Conservation (phyloP, 1,140 invertebrate species). For the Hycleus phaleratus region DNA sequence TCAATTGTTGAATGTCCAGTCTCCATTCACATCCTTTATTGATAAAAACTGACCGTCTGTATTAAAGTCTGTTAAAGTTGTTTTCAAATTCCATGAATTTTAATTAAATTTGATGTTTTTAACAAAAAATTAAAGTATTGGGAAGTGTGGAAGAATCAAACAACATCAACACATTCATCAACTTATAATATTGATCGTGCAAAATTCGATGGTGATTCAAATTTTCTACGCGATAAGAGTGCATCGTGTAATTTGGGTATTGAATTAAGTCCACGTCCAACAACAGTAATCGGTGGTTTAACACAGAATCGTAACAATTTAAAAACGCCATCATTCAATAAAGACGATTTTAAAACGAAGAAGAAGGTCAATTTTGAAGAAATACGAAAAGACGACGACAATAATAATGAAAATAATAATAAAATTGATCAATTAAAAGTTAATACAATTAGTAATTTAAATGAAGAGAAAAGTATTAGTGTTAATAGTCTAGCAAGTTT, state of each 20-base stretch:
- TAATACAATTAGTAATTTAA: conserved; percentile 24
- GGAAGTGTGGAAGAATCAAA: conserved; percentile 55
- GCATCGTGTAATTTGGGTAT: conserved; percentile 64
- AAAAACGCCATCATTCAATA: conserved; percentile 11
- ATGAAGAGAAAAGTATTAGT: conserved; percentile 36
- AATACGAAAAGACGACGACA: conserved; percentile 19
- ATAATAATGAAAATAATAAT: conserved; percentile 14
- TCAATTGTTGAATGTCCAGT: neutral
- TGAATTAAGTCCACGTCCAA: conserved; percentile 55
- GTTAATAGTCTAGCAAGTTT: conserved; percentile 36
- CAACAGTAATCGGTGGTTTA: conserved; percentile 50
- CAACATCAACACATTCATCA: conserved; percentile 44
- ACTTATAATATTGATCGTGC: conserved; percentile 38
- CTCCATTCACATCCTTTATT: conserved; percentile 26
- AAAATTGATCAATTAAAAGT: neutral
- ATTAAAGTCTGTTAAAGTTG: neutral
- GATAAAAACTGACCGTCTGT: conserved; percentile 6
- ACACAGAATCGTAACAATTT: conserved; percentile 15
- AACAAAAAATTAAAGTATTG: conserved; percentile 46
- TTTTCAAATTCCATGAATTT: too few relatives aligned
- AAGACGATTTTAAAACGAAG: conserved; percentile 26
- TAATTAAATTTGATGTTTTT: neutral
- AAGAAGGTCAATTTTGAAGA: conserved; percentile 40
- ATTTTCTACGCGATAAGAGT: conserved; percentile 53
- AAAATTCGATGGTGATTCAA: conserved; percentile 39